Evolutionary conservation across 2,888 invertebrate genomes (phyloP).

Genomic region (Neoascia interrupta): DNA sequence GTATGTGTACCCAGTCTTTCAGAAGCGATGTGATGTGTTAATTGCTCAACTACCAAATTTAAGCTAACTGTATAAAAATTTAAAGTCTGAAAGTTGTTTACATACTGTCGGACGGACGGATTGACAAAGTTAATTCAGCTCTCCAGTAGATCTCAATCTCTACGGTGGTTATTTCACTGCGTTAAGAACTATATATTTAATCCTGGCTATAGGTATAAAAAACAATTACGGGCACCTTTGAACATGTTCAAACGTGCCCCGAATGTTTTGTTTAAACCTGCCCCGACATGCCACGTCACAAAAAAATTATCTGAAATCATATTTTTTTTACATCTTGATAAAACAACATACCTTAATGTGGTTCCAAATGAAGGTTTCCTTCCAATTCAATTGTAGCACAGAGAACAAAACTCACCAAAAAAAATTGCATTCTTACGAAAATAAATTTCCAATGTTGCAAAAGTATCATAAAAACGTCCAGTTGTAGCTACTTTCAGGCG

Average conservation of each 20-base stretch:
- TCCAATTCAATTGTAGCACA: slow-evolving; percentile 6
- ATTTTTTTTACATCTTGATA: slow-evolving; percentile 12
- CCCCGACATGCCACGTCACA: slow-evolving; percentile 11
- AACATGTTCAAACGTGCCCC: slow-evolving; percentile 25
- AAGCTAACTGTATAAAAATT: too few relatives aligned
- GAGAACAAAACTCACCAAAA: neutral
- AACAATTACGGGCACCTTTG: slow-evolving; percentile 3
- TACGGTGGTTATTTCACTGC: too few relatives aligned
- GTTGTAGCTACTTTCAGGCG: neutral
- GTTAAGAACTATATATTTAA: too few relatives aligned
- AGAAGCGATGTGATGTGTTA: too few relatives aligned
- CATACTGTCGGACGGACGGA: too few relatives aligned
- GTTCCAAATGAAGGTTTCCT: slow-evolving; percentile 10
- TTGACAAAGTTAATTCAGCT: too few relatives aligned
- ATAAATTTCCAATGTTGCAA: neutral
- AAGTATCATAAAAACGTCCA: neutral
- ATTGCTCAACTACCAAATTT: too few relatives aligned
- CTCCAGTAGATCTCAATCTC: too few relatives aligned
- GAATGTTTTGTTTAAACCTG: slow-evolving; percentile 12
- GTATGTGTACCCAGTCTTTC: too few relatives aligned
- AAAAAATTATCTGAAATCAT: slow-evolving; percentile 9
- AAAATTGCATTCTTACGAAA: slow-evolving; percentile 4
- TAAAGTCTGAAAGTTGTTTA: too few relatives aligned
- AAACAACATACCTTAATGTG: slow-evolving; percentile 2
- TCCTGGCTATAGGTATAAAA: too few relatives aligned